Evolutionary conservation across 2,113 vertebrate species (phyloP).

Genomic region (Amblyornis subalaris): DNA sequence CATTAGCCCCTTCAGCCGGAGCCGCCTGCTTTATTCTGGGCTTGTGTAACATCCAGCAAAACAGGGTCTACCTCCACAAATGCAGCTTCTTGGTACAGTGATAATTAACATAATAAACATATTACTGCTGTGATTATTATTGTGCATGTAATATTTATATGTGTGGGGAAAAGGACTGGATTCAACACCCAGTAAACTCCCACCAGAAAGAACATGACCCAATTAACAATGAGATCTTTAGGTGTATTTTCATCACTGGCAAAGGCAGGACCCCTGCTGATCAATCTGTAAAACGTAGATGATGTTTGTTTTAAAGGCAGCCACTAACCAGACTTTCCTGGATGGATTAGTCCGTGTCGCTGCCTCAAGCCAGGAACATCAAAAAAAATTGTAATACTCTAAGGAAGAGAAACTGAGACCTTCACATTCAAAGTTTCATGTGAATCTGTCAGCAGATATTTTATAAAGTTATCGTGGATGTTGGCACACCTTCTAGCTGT

Average conservation of each 20-base stretch:
- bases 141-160: background rate
- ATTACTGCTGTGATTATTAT: background rate
- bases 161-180: background rate
- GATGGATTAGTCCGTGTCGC: accelerated
- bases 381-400: background rate
- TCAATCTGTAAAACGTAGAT: background rate
- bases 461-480: background rate
- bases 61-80: background rate
- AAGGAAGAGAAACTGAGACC: background rate
- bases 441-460: background rate
- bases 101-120: background rate
- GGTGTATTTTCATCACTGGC: background rate
- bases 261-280: conserved; percentile 14
- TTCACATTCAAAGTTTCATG: background rate
- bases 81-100: background rate
- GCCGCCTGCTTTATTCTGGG: background rate
- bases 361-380: background rate
- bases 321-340: background rate
- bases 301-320: background rate
- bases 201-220: background rate
- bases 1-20: conserved; percentile 13
- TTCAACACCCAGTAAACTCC: background rate
- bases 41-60: background rate
- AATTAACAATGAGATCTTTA: background rate
- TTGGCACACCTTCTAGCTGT: background rate